A percentile compares a stretch with the other conserved stretches of the same genome.
These are phyloP conservation scores for Rhinophrynus dorsalis DNA, from an alignment of 2,797 vertebrate genomes.

Conservation along the genomic window DNA sequence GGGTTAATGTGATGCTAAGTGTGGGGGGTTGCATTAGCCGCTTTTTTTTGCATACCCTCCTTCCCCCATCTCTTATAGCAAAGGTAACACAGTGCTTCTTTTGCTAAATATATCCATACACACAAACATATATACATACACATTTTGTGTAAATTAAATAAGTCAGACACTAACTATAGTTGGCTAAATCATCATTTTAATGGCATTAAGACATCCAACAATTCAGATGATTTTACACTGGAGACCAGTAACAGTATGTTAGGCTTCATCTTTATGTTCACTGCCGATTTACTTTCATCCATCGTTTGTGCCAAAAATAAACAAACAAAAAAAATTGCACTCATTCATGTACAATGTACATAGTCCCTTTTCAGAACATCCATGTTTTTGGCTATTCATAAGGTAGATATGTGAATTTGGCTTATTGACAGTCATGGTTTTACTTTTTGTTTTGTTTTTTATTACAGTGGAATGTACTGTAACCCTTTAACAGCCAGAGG, in stretches of 20 bases:
- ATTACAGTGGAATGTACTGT: conserved; percentile 77
- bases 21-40: too few species aligned
- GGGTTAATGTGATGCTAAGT: too few species aligned
- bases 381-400: conserved; percentile 58
- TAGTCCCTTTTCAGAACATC: conserved; percentile 73
- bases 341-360: conserved; percentile 67
- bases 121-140: too few species aligned
- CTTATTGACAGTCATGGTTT: conserved; percentile 59
- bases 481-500: too few species aligned
- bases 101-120: too few species aligned
- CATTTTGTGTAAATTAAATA: too few species aligned
- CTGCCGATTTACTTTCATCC: conserved; percentile 65
- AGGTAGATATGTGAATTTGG: conserved; percentile 59
- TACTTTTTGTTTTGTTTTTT: too few species aligned
- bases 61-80: too few species aligned
- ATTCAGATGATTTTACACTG: conserved; percentile 61
- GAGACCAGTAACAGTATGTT: conserved; percentile 63
- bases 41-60: too few species aligned
- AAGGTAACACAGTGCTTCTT: too few species aligned
- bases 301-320: conserved; percentile 63
- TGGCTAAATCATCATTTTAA: conserved; percentile 77
- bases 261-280: conserved; percentile 59
- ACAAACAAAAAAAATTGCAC: conserved; percentile 83
- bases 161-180: not conserved
- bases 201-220: conserved; percentile 73